Percentiles rank a stretch among this genome's conserved stretches.
Conservation (phyloP, 2,888 invertebrate genomes). For the Scrobipalpa atriplicella region DNA sequence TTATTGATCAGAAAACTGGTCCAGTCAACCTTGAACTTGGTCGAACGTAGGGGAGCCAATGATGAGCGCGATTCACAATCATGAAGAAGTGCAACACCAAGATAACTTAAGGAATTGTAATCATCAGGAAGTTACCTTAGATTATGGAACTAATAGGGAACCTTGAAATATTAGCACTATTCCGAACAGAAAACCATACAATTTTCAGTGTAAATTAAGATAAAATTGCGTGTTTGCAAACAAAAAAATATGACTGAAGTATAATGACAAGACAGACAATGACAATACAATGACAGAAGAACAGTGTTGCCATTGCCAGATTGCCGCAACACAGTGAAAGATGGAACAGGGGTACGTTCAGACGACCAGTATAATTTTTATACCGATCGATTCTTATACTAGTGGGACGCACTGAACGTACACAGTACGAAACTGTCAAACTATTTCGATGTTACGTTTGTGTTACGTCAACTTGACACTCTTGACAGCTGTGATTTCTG, state of each 20-base stretch:
- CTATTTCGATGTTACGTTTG: too few species aligned
- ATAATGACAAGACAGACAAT: not conserved
- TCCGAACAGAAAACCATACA: not conserved
- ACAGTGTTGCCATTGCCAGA: not conserved
- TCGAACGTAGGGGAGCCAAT: not conserved
- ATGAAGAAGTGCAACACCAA: not conserved
- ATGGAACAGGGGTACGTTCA: too few species aligned
- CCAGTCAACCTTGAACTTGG: constrained; percentile 38
- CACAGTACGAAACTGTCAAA: too few species aligned
- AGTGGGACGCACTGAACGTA: too few species aligned
- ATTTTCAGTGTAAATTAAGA: not conserved
- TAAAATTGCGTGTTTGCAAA: constrained; percentile 4
- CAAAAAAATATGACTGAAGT: not conserved
- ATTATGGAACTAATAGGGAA: not conserved
- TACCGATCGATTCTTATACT: too few species aligned
- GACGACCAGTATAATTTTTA: too few species aligned
- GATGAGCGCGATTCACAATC: not conserved
- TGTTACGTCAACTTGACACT: too few species aligned
- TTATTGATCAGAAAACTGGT: constrained; percentile 30
- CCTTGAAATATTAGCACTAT: not conserved
- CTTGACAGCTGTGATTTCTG: too few species aligned
- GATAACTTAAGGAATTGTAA: not conserved
- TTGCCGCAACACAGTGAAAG: not conserved
- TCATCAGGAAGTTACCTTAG: not conserved
- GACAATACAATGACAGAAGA: not conserved